These are phyloP conservation scores for Conus ventricosus DNA, from an alignment of 1,140 invertebrate genomes.

Conservation along the genomic window DNA sequence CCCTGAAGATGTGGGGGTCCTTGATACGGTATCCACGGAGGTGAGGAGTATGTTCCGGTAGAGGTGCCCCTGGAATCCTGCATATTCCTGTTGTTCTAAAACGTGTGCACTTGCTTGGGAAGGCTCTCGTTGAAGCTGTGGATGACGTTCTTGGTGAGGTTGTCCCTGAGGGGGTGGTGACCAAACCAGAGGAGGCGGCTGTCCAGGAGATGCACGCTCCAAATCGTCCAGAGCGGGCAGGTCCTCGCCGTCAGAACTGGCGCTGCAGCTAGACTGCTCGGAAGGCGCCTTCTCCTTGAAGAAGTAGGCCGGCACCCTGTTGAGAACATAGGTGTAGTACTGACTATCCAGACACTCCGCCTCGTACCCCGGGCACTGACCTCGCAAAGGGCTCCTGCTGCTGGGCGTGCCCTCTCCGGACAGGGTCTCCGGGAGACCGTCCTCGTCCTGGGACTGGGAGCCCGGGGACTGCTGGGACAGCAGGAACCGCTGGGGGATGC, in stretches of 20 bases:
- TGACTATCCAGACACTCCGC: neutral
- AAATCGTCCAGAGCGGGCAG: neutral
- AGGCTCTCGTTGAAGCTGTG: too few relatives aligned
- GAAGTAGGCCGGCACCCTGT: constrained; percentile 33
- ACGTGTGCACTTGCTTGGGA: too few relatives aligned
- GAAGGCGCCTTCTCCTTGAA: constrained; percentile 23
- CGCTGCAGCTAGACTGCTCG: neutral
- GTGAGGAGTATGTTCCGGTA: too few relatives aligned
- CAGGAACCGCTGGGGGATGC: constrained; percentile 53
- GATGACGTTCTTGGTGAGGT: too few relatives aligned
- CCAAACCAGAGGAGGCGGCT: neutral
- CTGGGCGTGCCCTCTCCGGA: constrained; percentile 17
- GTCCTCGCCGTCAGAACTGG: neutral
- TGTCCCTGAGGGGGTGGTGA: too few relatives aligned
- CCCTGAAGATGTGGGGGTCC: too few relatives aligned
- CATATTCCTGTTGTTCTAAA: too few relatives aligned
- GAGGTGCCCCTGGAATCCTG: too few relatives aligned
- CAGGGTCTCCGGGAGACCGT: constrained; percentile 34
- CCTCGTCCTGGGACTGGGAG: constrained; percentile 19
- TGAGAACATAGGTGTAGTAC: constrained; percentile 33
- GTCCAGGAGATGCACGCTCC: too few relatives aligned
- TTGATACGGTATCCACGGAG: too few relatives aligned
- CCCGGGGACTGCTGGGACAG: constrained; percentile 23
- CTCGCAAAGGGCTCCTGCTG: constrained; percentile 3
- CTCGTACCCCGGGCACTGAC: neutral